Conservation (phyloP, 2,113 vertebrate species). For the Equus przewalskii region DNA sequence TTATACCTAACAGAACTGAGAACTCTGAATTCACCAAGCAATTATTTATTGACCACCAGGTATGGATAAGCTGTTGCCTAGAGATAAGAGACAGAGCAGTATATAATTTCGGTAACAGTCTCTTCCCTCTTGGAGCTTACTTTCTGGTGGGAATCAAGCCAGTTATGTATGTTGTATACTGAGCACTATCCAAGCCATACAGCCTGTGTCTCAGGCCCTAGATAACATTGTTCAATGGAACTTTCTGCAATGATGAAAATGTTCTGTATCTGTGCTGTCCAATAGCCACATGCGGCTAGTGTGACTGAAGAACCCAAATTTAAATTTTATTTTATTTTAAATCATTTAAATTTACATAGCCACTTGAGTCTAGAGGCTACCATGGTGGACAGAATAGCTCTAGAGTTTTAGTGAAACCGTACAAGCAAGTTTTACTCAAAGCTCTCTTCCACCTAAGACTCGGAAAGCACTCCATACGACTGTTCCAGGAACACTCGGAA, state of each 20-base stretch:
- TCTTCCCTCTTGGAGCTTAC: not conserved
- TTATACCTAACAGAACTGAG: not conserved
- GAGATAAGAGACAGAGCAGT: not conserved
- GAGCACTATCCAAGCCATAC: not conserved
- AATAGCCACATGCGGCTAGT: not conserved
- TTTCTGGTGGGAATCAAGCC: not conserved
- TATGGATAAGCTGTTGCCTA: not conserved
- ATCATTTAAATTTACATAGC: conserved; percentile 7
- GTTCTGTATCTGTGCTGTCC: not conserved
- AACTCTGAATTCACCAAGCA: conserved; percentile 1
- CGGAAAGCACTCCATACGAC: not conserved
- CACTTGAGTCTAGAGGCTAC: not conserved
- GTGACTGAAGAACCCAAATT: not conserved
- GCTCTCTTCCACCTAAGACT: not conserved
- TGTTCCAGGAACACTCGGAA: not conserved
- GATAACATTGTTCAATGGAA: not conserved
- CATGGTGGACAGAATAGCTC: not conserved
- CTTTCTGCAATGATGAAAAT: not conserved
- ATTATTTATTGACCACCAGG: not conserved
- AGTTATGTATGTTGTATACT: rapidly evolving
- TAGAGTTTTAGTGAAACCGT: not conserved
- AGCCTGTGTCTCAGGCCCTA: not conserved
- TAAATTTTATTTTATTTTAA: not conserved
- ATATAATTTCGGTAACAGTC: not conserved
- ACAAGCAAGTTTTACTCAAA: not conserved